Percentiles rank a stretch among this genome's conserved stretches.
phyloP scores from a whole-genome alignment of 92 coral and sea anemone species.

The Muricea muricata region DNA sequence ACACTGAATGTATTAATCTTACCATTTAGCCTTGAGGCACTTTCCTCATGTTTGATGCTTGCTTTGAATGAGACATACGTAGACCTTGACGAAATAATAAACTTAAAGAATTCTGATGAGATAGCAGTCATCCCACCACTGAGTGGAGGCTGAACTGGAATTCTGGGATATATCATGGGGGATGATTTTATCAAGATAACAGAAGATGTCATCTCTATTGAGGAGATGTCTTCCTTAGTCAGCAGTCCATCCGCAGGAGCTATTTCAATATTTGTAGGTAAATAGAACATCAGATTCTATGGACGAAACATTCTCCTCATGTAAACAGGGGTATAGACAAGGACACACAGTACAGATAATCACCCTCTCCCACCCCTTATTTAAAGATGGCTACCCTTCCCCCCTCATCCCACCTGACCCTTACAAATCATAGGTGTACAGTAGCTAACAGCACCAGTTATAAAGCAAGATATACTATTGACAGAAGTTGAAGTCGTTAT shows the following conservation, averaged over 20 bases:
- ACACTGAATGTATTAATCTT: neutral
- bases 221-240: slow-evolving; percentile 75
- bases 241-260: slow-evolving; percentile 90
- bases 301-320: too few relatives aligned
- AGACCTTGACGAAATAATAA: slow-evolving; percentile 64
- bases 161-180: slow-evolving; percentile 67
- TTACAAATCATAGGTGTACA: too few relatives aligned
- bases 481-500: too few relatives aligned
- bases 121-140: slow-evolving; percentile 96
- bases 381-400: too few relatives aligned
- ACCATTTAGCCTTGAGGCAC: slow-evolving; percentile 71
- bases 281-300: neutral
- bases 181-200: slow-evolving; percentile 90
- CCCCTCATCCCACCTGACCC: too few relatives aligned
- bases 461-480: too few relatives aligned
- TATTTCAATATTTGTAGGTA: slow-evolving; percentile 92
- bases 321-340: too few relatives aligned
- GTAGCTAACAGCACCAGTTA: too few relatives aligned
- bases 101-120: slow-evolving; percentile 76
- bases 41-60: slow-evolving; percentile 75
- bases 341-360: too few relatives aligned
- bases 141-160: slow-evolving; percentile 81
- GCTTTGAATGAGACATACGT: slow-evolving; percentile 90
- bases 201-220: slow-evolving; percentile 81
- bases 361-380: too few relatives aligned